Evolutionary conservation across 2,888 invertebrate species (phyloP).

Genomic region (Troides aeacus): DNA sequence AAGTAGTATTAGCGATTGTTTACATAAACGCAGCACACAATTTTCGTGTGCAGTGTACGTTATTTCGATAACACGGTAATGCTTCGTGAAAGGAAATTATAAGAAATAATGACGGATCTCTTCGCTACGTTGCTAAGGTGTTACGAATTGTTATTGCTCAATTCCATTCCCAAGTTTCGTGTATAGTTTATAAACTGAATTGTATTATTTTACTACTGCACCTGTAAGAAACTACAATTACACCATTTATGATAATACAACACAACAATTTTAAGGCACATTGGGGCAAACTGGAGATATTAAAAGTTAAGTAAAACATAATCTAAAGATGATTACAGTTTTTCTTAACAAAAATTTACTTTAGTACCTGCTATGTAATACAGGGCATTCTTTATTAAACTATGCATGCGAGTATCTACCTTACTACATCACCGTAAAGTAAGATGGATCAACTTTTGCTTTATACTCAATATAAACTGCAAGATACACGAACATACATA

Average conservation of each 20-base stretch:
- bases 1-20: conserved; percentile 51
- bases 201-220: neutral
- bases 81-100: conserved; percentile 14
- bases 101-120: conserved; percentile 20
- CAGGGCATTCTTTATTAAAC: too few species aligned
- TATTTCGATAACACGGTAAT: conserved; percentile 28
- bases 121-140: neutral
- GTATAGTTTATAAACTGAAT: neutral
- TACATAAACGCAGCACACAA: conserved; percentile 40
- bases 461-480: too few species aligned
- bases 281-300: too few species aligned
- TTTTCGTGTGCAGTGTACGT: conserved; percentile 30
- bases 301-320: too few species aligned
- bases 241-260: neutral
- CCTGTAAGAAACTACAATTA: neutral
- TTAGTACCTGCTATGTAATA: too few species aligned
- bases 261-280: neutral
- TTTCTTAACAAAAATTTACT: too few species aligned
- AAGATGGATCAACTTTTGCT: too few species aligned
- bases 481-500: too few species aligned
- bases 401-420: too few species aligned
- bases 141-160: conserved; percentile 18
- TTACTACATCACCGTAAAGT: too few species aligned
- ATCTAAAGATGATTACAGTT: too few species aligned
- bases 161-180: neutral